phyloP scores from a whole-genome alignment of 35 echinoderm and acorn worm genomes.

The Hemicentrotus pulcherrimus region DNA sequence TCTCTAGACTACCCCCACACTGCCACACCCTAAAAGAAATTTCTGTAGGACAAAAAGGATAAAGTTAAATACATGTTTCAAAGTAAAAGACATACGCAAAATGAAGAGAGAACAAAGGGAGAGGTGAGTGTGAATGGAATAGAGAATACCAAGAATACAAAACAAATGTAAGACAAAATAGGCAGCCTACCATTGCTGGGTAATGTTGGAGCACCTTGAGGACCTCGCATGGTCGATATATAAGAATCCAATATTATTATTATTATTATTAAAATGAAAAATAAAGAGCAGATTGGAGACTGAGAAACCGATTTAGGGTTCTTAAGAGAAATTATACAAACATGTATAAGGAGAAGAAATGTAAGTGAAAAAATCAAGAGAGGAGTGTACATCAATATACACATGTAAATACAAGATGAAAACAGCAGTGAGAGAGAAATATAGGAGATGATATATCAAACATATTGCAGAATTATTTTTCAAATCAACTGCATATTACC shows the following conservation, averaged over 20 bases:
- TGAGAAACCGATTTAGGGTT: not conserved
- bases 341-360: not conserved
- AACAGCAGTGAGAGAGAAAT: not conserved
- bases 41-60: slow-evolving; percentile 65
- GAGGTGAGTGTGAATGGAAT: not conserved
- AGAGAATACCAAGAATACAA: not conserved
- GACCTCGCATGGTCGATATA: too few species aligned
- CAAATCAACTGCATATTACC: too few species aligned
- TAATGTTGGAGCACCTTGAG: too few species aligned
- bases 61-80: not conserved
- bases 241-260: too few species aligned
- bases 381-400: not conserved
- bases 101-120: not conserved
- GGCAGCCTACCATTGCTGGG: too few species aligned
- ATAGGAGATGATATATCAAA: not conserved
- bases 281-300: not conserved
- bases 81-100: not conserved
- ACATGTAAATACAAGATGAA: not conserved
- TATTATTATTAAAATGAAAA: too few species aligned
- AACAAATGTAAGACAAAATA: not conserved
- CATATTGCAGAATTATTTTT: too few species aligned
- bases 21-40: slow-evolving; percentile 99
- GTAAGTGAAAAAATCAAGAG: too few species aligned
- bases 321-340: not conserved
- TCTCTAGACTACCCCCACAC: slow-evolving; percentile 95